phyloP scores from a whole-genome alignment of 2,113 vertebrate species.

The Cryptotis parvus region DNA sequence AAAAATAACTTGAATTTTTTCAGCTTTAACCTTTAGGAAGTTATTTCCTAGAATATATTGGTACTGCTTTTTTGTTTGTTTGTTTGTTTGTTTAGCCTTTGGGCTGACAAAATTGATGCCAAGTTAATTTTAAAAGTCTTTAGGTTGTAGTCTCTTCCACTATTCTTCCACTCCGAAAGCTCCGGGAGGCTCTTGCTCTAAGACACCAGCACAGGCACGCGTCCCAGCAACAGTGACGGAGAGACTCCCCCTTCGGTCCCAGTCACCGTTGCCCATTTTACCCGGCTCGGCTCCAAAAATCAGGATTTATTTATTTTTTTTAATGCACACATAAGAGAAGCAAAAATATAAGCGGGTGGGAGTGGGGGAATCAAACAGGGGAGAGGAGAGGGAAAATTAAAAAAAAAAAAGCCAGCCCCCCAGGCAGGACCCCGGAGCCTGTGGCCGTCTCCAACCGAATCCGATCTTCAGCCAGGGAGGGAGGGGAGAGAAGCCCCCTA shows the following conservation, averaged over 20 bases:
- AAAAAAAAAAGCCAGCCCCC: too few species aligned
- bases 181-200: conserved; percentile 95
- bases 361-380: too few species aligned
- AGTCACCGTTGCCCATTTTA: conserved; percentile 95
- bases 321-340: conserved; percentile 75
- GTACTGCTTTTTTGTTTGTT: conserved; percentile 76
- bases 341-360: too few species aligned
- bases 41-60: conserved; percentile 79
- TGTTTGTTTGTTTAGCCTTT: conserved; percentile 73
- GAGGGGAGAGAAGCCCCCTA: too few species aligned
- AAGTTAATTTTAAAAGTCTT: conserved; percentile 85
- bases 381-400: too few species aligned
- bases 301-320: conserved; percentile 80
- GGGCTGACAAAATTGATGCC: conserved; percentile 81
- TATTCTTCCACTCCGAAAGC: conserved; percentile 96
- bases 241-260: conserved; percentile 91
- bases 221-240: conserved; percentile 89
- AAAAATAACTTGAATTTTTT: conserved; percentile 78
- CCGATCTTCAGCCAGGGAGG: too few species aligned
- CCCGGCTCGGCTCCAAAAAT: conserved; percentile 91
- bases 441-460: too few species aligned
- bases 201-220: conserved; percentile 93
- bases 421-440: too few species aligned
- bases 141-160: conserved; percentile 81
- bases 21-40: conserved; percentile 84